Evolutionary conservation across 2,797 vertebrate species (phyloP).

Genomic region (Staurois parvus): DNA sequence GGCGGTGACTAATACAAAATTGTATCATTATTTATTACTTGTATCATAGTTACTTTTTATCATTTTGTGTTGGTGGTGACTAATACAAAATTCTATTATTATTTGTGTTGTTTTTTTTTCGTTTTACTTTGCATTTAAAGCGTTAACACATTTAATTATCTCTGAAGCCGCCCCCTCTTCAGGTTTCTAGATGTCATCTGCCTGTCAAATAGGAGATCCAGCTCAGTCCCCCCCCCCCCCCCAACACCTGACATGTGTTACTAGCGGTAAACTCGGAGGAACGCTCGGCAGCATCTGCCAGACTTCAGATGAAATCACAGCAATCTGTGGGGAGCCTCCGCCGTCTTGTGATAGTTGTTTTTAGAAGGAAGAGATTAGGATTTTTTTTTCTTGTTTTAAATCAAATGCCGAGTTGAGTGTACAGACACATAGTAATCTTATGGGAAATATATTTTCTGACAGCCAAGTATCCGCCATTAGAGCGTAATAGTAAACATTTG

Average conservation of each 20-base stretch:
- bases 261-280: conserved; percentile 69
- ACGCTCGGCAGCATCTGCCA: conserved; percentile 69
- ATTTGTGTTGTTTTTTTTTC: neutral
- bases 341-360: conserved; percentile 65
- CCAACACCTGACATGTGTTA: conserved; percentile 69
- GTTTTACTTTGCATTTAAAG: neutral
- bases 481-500: conserved; percentile 46
- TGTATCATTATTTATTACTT: neutral
- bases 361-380: conserved; percentile 66
- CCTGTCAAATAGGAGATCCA: conserved; percentile 67
- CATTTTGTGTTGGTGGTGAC: too few species aligned
- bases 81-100: neutral
- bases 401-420: conserved; percentile 64
- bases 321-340: conserved; percentile 64
- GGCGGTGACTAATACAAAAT: too few species aligned
- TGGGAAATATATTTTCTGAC: conserved; percentile 50
- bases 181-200: conserved; percentile 66
- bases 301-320: conserved; percentile 72
- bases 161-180: conserved; percentile 55
- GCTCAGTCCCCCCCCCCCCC: conserved; percentile 54
- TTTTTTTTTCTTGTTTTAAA: conserved; percentile 54
- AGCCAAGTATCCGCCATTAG: conserved; percentile 59
- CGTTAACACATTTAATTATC: conserved; percentile 54
- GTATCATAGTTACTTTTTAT: too few species aligned
- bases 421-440: conserved; percentile 60